Evolutionary conservation across 2,888 invertebrate genomes (phyloP).

Genomic region (Phortica magna): DNA sequence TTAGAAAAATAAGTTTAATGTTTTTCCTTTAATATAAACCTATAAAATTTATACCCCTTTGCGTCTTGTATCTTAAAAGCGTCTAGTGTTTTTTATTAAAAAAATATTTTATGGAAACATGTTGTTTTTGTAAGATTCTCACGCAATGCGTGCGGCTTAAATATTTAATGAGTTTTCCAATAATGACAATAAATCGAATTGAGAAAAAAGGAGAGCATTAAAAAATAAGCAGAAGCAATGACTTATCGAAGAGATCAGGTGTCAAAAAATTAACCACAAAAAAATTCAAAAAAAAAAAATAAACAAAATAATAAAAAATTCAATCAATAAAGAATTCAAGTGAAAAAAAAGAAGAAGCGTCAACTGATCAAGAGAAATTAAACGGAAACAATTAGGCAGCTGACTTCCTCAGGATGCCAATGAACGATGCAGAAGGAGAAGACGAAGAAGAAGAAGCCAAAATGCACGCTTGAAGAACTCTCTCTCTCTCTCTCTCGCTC

Average conservation of each 20-base stretch:
- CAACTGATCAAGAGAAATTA: conserved; percentile 49
- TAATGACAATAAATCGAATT: background rate
- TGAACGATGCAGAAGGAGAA: conserved; percentile 35
- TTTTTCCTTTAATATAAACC: too few relatives aligned
- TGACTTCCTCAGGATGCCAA: conserved; percentile 76
- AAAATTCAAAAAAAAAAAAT: conserved; percentile 51
- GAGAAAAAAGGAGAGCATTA: conserved; percentile 16
- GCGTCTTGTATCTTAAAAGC: background rate
- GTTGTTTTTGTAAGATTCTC: background rate
- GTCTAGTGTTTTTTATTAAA: conserved; percentile 46
- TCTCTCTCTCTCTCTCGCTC: too few relatives aligned
- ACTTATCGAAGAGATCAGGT: conserved; percentile 49
- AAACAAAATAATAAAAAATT: conserved; percentile 48
- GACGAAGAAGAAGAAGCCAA: conserved; percentile 23
- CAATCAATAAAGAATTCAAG: background rate
- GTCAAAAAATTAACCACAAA: conserved; percentile 65
- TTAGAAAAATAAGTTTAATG: too few relatives aligned
- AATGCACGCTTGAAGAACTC: conserved; percentile 41
- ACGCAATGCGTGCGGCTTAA: conserved; percentile 40
- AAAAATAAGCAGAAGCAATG: conserved; percentile 43
- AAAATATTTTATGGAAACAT: conserved; percentile 22
- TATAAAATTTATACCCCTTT: too few relatives aligned
- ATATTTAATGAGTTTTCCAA: conserved; percentile 50
- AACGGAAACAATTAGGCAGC: conserved; percentile 77
- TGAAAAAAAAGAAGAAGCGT: conserved; percentile 40